A percentile compares a stretch with the other conserved stretches of the same genome.
phyloP scores from a whole-genome alignment of 1,140 invertebrate species.

The Bombus cullumanus region DNA sequence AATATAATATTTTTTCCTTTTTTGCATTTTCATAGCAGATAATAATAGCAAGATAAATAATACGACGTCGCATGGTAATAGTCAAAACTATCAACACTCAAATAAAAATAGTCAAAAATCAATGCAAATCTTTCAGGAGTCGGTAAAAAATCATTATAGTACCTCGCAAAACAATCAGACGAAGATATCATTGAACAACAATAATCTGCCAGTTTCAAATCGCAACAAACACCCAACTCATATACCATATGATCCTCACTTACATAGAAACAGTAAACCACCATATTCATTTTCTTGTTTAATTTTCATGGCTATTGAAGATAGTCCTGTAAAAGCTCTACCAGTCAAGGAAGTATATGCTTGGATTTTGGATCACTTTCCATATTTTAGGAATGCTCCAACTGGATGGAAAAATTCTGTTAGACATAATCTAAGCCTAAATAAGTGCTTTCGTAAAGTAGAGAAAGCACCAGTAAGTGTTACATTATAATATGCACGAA shows the following conservation, averaged over 20 bases:
- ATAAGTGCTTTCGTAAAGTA: conserved; percentile 98
- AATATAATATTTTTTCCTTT: not conserved
- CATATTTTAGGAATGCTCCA: conserved; percentile 97
- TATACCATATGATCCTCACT: conserved; percentile 89
- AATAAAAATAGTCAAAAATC: conserved; percentile 71
- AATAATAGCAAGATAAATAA: conserved; percentile 70
- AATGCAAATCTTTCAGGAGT: conserved; percentile 71
- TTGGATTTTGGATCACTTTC: conserved; percentile 98
- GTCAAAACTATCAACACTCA: conserved; percentile 68
- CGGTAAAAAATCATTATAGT: conserved; percentile 69
- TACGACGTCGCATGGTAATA: conserved; percentile 53
- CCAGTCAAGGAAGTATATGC: conserved; percentile 98
- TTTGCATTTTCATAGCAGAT: conserved; percentile 63
- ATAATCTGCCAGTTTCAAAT: conserved; percentile 80
- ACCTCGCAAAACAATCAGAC: conserved; percentile 77
- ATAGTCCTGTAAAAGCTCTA: conserved; percentile 92
- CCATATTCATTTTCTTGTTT: conserved; percentile 97
- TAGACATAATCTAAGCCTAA: conserved; percentile 96
- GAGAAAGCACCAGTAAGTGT: conserved; percentile 92
- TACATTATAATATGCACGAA: not conserved
- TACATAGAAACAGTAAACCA: conserved; percentile 94
- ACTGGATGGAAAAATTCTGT: conserved; percentile 99
- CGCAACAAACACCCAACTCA: conserved; percentile 88
- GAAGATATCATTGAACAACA: conserved; percentile 81
- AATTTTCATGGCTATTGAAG: conserved; percentile 99